These are phyloP conservation scores for Tachypleus tridentatus DNA, from an alignment of 1,140 invertebrate genomes.

Conservation along the genomic window DNA sequence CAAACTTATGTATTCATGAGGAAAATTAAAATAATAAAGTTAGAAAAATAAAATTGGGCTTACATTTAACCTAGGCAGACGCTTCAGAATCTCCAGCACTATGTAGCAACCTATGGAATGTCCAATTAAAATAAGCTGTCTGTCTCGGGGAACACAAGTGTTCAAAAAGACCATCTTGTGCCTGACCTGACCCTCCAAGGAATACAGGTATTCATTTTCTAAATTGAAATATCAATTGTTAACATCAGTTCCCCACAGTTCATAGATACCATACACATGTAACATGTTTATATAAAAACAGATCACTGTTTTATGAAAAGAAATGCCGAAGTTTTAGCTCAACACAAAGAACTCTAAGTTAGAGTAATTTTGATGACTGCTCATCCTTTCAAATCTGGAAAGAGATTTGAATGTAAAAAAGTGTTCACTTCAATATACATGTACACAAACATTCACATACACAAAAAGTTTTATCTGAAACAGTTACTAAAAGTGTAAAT, in stretches of 20 bases:
- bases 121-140: conserved; percentile 57
- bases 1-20: too few relatives aligned
- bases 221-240: conserved; percentile 10
- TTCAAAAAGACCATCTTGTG: conserved; percentile 66
- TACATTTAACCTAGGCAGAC: conserved; percentile 21
- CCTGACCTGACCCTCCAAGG: conserved; percentile 58
- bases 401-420: not conserved
- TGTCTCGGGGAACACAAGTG: conserved; percentile 51
- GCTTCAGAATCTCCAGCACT: conserved; percentile 54
- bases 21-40: too few relatives aligned
- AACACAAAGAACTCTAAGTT: too few relatives aligned
- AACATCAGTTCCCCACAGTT: conserved; percentile 1
- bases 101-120: conserved; percentile 78
- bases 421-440: not conserved
- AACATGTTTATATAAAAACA: too few relatives aligned
- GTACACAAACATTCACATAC: not conserved
- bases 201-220: conserved; percentile 45
- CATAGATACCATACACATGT: too few relatives aligned
- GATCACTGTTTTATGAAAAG: too few relatives aligned
- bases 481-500: not conserved
- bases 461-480: conserved; percentile 7
- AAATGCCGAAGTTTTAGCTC: too few relatives aligned
- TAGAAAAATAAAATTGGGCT: too few relatives aligned
- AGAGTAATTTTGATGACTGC: too few relatives aligned
- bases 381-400: not conserved